Conservation (phyloP, 2,797 vertebrate genomes). For the Tarsius wallacei region DNA sequence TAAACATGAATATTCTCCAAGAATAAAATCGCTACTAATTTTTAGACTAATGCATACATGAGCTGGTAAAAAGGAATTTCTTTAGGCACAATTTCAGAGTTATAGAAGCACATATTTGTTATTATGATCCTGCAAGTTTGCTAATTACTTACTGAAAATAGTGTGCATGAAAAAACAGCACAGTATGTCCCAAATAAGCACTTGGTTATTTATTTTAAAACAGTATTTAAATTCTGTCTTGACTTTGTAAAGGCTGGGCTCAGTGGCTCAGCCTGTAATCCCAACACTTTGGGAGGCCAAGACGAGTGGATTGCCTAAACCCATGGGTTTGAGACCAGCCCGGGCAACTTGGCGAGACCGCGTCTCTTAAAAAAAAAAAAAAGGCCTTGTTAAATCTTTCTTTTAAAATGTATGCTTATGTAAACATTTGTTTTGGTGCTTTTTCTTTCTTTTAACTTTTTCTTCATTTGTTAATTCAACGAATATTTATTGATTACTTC, state of each 20-base stretch:
- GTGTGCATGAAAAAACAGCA: not conserved
- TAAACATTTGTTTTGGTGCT: not conserved
- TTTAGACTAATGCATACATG: not conserved
- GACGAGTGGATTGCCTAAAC: too few relatives aligned
- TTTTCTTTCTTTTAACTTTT: slow-evolving; percentile 24
- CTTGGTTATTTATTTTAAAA: not conserved
- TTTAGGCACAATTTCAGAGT: slow-evolving; percentile 2
- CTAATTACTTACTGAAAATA: slow-evolving; percentile 40
- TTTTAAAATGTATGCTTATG: slow-evolving; percentile 34
- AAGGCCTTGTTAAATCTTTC: slow-evolving; percentile 31
- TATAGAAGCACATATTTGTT: not conserved
- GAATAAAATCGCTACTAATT: not conserved
- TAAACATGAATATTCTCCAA: not conserved
- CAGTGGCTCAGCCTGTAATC: too few relatives aligned
- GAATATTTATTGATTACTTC: not conserved
- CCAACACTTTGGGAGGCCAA: too few relatives aligned
- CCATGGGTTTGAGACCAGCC: too few relatives aligned
- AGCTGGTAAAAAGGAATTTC: not conserved
- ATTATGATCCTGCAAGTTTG: slow-evolving; percentile 16
- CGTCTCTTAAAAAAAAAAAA: too few relatives aligned
- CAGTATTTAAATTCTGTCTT: too few relatives aligned
- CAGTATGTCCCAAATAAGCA: not conserved
- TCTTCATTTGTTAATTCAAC: slow-evolving; percentile 6
- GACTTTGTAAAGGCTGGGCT: too few relatives aligned
- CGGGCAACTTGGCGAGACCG: too few relatives aligned